phyloP scores from a whole-genome alignment of 1,140 invertebrate genomes.

The Pachyrhynchus sulphureomaculatus region DNA sequence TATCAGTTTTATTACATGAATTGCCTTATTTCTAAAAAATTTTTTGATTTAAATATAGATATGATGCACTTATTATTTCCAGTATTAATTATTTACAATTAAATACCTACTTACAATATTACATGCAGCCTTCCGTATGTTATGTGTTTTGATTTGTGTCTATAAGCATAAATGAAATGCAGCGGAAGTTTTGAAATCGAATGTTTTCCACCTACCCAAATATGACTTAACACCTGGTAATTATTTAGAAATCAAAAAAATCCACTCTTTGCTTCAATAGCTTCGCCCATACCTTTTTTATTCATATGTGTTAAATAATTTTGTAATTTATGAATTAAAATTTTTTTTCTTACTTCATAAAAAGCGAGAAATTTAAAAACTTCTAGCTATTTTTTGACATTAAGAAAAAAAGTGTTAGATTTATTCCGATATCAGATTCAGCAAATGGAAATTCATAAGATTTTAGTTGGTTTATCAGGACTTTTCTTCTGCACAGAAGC shows the following conservation, averaged over 20 bases:
- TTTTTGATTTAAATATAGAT: neutral
- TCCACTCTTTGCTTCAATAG: neutral
- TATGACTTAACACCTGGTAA: slow-evolving; percentile 12
- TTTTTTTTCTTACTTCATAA: no score
- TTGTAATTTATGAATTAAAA: no score
- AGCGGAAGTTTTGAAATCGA: slow-evolving; percentile 16
- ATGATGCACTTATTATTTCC: slow-evolving; percentile 1
- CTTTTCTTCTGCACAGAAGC: no score
- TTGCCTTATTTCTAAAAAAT: neutral
- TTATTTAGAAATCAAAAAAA: slow-evolving; percentile 9
- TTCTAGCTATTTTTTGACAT: no score
- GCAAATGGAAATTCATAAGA: no score
- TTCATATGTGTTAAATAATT: no score
- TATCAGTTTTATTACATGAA: neutral
- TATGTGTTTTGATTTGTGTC: slow-evolving; percentile 5
- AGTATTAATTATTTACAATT: neutral
- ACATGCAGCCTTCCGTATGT: slow-evolving; percentile 4
- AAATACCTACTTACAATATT: slow-evolving; percentile 5
- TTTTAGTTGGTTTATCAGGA: no score
- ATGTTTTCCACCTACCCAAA: slow-evolving; percentile 13
- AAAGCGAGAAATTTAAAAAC: no score
- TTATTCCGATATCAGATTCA: no score
- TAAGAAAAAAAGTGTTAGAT: no score
- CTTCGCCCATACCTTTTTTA: neutral
- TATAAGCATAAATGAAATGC: slow-evolving; percentile 9